These are phyloP conservation scores for Cosmia trapezina DNA, from an alignment of 2,888 invertebrate genomes.

Conservation along the genomic window DNA sequence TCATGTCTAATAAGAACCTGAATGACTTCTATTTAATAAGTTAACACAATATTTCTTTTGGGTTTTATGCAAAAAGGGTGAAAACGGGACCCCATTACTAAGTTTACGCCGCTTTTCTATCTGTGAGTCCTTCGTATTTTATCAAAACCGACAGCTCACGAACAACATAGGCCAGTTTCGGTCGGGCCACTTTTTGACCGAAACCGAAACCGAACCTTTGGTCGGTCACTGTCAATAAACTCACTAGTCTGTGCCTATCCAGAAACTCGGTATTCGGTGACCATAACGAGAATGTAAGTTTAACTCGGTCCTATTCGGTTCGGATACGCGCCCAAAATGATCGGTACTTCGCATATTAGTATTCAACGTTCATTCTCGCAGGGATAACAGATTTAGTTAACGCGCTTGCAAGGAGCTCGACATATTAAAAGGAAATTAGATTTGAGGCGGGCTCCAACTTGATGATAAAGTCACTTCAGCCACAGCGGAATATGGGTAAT, in stretches of 20 bases:
- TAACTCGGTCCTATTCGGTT: conserved; percentile 18
- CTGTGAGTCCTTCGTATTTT: too few relatives aligned
- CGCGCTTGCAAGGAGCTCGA: conserved; percentile 55
- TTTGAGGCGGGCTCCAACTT: conserved; percentile 56
- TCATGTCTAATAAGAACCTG: too few relatives aligned
- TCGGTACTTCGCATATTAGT: conserved; percentile 53
- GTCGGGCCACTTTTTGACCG: too few relatives aligned
- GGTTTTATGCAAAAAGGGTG: too few relatives aligned
- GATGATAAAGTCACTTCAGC: conserved; percentile 51
- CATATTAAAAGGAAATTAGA: conserved; percentile 71
- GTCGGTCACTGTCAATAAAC: too few relatives aligned
- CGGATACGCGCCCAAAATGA: conserved; percentile 42
- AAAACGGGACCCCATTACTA: too few relatives aligned
- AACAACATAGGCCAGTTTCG: too few relatives aligned
- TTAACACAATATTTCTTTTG: too few relatives aligned
- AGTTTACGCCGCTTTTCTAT: too few relatives aligned
- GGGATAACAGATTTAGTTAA: conserved; percentile 64
- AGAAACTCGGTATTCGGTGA: conserved; percentile 12
- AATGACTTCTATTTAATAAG: too few relatives aligned
- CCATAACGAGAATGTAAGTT: conserved; percentile 40
- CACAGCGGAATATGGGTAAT: conserved; percentile 39
- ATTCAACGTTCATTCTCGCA: conserved; percentile 57
- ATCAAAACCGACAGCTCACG: too few relatives aligned
- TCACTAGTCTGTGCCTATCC: not conserved
- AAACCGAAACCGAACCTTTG: too few relatives aligned